These are phyloP conservation scores for Aleiodes leptofemur DNA, from an alignment of 2,888 invertebrate species.

Conservation along the genomic window DNA sequence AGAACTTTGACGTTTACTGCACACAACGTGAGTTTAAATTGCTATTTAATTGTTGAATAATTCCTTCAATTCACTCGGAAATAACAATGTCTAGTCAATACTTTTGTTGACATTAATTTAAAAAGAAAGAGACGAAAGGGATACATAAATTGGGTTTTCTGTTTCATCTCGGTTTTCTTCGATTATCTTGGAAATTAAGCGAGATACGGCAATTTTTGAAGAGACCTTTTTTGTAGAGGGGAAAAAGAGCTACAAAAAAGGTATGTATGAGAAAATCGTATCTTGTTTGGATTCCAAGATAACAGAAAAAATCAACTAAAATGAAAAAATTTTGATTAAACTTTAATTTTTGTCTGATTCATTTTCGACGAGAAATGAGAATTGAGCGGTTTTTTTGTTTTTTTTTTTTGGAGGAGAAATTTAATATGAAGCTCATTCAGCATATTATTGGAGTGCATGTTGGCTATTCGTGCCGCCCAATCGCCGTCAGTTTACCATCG, in stretches of 20 bases:
- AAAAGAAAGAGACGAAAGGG: not conserved
- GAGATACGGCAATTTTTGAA: not conserved
- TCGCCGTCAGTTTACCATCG: conserved; percentile 46
- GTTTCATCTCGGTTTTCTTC: not conserved
- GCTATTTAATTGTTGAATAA: too few species aligned
- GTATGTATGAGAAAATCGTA: too few species aligned
- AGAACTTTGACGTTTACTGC: conserved; percentile 3
- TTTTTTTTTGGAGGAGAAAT: not conserved
- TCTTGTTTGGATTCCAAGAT: too few species aligned
- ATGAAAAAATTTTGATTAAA: too few species aligned
- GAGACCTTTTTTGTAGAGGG: conserved; percentile 73
- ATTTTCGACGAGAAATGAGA: too few species aligned
- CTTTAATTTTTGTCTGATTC: too few species aligned
- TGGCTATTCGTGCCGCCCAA: conserved; percentile 46
- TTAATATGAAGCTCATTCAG: conserved; percentile 2
- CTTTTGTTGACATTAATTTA: not conserved
- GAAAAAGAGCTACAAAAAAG: too few species aligned
- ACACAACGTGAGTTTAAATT: conserved; percentile 3
- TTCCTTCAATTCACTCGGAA: too few species aligned
- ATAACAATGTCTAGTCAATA: not conserved
- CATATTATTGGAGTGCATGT: conserved; percentile 22
- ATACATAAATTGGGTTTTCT: not conserved
- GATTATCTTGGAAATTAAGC: not conserved
- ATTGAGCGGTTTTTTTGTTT: not conserved
- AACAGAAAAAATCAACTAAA: too few species aligned